Conservation (phyloP, 2,113 vertebrate species). For the Thunnus maccoyii region DNA sequence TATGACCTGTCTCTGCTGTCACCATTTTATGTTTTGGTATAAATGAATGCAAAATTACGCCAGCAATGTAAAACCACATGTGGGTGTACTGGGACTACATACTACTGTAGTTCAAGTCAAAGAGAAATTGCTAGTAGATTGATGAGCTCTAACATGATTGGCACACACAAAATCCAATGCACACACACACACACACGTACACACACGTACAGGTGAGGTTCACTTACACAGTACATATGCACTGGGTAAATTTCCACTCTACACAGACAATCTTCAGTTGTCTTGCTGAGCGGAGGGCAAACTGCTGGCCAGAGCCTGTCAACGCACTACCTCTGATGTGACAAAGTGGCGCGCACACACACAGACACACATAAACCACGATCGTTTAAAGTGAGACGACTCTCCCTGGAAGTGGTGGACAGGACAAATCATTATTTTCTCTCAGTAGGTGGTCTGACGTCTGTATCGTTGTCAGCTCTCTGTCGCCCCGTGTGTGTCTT, state of each 20-base stretch:
- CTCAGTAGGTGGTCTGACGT: constrained; percentile 23
- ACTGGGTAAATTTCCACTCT: constrained; percentile 84
- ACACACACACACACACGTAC: constrained; percentile 13
- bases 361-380: background rate
- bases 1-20: constrained; percentile 1
- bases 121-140: background rate
- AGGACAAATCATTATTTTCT: constrained; percentile 39
- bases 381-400: background rate
- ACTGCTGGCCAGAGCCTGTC: constrained; percentile 34
- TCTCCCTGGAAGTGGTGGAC: constrained; percentile 1
- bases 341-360: constrained; percentile 13
- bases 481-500: background rate
- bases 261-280: constrained; percentile 81
- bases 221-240: constrained; percentile 37
- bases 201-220: constrained; percentile 37
- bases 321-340: constrained; percentile 25
- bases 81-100: background rate
- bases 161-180: background rate
- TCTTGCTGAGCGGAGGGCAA: constrained; percentile 68
- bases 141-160: background rate
- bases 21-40: constrained; percentile 3
- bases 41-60: background rate
- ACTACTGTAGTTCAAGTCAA: background rate
- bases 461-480: constrained; percentile 10
- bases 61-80: background rate